Evolutionary conservation across 2,113 vertebrate genomes (phyloP).

Genomic region (Accipiter cooperii): DNA sequence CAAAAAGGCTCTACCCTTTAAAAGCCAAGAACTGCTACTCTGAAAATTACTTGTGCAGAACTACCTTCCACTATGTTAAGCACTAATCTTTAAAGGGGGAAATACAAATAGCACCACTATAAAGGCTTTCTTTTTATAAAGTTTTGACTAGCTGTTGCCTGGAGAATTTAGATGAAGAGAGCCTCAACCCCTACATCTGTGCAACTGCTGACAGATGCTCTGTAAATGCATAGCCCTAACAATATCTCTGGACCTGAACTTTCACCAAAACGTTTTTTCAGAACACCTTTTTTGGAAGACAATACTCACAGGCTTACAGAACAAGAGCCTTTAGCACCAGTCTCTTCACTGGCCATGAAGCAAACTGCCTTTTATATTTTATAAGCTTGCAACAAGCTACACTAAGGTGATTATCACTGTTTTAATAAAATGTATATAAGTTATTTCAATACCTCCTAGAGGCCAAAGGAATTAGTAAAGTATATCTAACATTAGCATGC

Average conservation of each 20-base stretch:
- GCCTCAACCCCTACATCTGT: background rate
- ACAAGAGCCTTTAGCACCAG: background rate
- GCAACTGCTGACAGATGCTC: background rate
- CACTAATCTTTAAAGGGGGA: background rate
- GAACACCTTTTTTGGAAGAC: background rate
- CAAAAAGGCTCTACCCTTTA: background rate
- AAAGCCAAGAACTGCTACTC: background rate
- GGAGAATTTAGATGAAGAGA: background rate
- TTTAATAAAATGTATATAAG: background rate
- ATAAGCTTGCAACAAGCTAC: background rate
- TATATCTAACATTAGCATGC: background rate
- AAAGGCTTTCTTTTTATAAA: background rate
- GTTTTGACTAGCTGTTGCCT: background rate
- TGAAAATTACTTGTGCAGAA: background rate
- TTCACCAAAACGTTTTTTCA: background rate
- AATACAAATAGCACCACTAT: background rate
- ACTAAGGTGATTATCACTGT: background rate
- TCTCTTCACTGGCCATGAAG: background rate
- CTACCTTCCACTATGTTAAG: background rate
- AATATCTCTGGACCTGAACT: background rate
- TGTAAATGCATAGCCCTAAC: background rate
- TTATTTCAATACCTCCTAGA: background rate
- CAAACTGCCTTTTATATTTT: background rate
- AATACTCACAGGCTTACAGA: background rate
- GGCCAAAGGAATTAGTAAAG: background rate